These are phyloP conservation scores for Phymorhynchus buccinoides DNA, from an alignment of 1,140 invertebrate genomes.

Conservation along the genomic window DNA sequence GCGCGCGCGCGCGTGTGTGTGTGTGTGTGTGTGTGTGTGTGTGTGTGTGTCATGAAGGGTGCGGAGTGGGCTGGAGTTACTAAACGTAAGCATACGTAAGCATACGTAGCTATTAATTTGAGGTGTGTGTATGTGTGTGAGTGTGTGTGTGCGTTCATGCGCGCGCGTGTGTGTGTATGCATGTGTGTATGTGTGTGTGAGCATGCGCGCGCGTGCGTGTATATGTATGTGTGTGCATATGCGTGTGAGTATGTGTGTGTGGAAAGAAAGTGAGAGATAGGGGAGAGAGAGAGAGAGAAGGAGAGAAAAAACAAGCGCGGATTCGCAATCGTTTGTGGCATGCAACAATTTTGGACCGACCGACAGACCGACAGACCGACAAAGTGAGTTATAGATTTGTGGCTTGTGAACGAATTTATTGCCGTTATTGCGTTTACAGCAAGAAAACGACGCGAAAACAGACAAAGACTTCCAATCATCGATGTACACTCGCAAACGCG, in stretches of 20 bases:
- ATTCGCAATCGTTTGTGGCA: too few relatives aligned
- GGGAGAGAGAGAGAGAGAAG: constrained; percentile 33
- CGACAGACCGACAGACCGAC: too few relatives aligned
- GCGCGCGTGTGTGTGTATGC: background rate
- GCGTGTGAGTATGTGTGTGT: background rate
- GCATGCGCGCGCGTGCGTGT: background rate
- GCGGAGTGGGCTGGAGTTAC: background rate
- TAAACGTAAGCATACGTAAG: too few relatives aligned
- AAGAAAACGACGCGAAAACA: too few relatives aligned
- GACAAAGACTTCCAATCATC: too few relatives aligned
- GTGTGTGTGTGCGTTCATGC: background rate
- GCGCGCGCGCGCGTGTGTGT: background rate
- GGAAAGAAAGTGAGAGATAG: constrained; percentile 22
- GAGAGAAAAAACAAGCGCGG: background rate
- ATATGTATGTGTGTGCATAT: background rate
- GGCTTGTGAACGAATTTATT: background rate
- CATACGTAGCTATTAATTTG: background rate
- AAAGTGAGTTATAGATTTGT: too few relatives aligned
- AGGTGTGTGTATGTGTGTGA: background rate
- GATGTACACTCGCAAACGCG: too few relatives aligned
- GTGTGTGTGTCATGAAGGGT: background rate
- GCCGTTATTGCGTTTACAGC: too few relatives aligned
- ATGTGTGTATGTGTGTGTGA: background rate
- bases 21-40: background rate
- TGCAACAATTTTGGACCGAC: too few relatives aligned